These are phyloP conservation scores for Sebastes minor DNA, from an alignment of 2,797 vertebrate genomes.

Conservation along the genomic window DNA sequence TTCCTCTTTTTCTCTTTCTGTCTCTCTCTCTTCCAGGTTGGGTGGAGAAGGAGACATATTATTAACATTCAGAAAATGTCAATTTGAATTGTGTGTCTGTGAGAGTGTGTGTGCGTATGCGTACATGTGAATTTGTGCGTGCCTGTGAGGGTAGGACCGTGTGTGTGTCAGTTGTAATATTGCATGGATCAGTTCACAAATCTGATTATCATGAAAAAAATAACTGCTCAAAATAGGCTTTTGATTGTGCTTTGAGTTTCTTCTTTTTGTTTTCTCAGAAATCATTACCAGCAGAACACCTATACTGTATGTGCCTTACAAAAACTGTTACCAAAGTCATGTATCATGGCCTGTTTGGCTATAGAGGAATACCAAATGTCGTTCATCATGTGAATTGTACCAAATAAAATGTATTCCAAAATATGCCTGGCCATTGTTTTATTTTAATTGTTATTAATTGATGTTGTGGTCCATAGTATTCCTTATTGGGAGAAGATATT, in stretches of 20 bases:
- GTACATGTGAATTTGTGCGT: neutral
- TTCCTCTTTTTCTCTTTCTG: conserved; percentile 19
- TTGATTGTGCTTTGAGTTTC: conserved; percentile 52
- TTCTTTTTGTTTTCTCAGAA: conserved; percentile 48
- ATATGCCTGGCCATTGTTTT: neutral
- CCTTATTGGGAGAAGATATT: neutral
- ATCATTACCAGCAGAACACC: conserved; percentile 50
- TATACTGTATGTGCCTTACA: conserved; percentile 46
- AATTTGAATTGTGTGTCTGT: conserved; percentile 36
- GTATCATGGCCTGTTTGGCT: conserved; percentile 17
- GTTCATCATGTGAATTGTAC: conserved; percentile 38
- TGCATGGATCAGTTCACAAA: conserved; percentile 77
- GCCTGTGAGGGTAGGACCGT: neutral
- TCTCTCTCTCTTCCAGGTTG: conserved; percentile 77
- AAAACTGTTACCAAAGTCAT: conserved; percentile 41
- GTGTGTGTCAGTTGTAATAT: conserved; percentile 55
- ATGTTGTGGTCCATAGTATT: neutral
- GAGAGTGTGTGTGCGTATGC: conserved; percentile 6
- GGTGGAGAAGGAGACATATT: conserved; percentile 86
- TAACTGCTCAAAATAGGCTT: conserved; percentile 67
- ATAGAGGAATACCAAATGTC: conserved; percentile 20
- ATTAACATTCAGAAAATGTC: conserved; percentile 78
- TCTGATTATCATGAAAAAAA: conserved; percentile 69
- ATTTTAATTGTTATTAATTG: conserved; percentile 11
- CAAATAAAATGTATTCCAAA: conserved; percentile 65